Base-by-base conservation (phyloP, 2,888 invertebrate species). In the Lydus trimaculatus region DNA sequence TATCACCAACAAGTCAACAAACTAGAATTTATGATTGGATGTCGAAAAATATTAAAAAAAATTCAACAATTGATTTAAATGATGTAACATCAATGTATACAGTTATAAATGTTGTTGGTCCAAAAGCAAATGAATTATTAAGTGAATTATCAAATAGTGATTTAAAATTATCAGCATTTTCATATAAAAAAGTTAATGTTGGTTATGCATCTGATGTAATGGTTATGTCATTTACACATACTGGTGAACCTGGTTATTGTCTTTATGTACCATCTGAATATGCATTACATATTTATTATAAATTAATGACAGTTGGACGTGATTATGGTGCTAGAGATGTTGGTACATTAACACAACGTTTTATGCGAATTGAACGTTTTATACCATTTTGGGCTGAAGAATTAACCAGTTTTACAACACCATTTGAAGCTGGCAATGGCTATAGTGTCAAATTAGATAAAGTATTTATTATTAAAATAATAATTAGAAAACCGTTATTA, bases 1-100 rank as follows among this genome's bases (percentile, higher is more conserved):
- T 94, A n/a, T 92, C 92, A 0, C 93, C 93, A 2, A 92, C 93
- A 2, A 90, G 90, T 69, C 93, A 93, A 80, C 92, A 94, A 85
- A 92, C 92, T 0, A 86, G 92, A 23, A 89, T 91, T 56, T 89
- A 88, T 76, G 89, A 91, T 74, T 93, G 93, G 93, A 89, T 94
- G 86, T 85, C 84, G 7, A 82, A 89, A 56, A 89, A 92, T 83
- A 85, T 91, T 69, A 91, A 91, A 7, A 74, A 80, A 31, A 88
- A 73, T 59, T 88, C 89, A 52, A 87, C 89, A 1, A 89, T 92
- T 9, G 87, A 88, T 73, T 82, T 92, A 36, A 89, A 88, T 71
- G 92, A 92, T 78, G 89, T 92, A 7, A 92, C 92, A 0, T 92
- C 91, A 15, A 91, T 91, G 88, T 92, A 91, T 80, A 91, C 91